Evolutionary conservation across 64 coral and sea anemone species (phyloP), one percentile per base, ranked within the genome.

Genomic region (Montipora foliosa): DNA sequence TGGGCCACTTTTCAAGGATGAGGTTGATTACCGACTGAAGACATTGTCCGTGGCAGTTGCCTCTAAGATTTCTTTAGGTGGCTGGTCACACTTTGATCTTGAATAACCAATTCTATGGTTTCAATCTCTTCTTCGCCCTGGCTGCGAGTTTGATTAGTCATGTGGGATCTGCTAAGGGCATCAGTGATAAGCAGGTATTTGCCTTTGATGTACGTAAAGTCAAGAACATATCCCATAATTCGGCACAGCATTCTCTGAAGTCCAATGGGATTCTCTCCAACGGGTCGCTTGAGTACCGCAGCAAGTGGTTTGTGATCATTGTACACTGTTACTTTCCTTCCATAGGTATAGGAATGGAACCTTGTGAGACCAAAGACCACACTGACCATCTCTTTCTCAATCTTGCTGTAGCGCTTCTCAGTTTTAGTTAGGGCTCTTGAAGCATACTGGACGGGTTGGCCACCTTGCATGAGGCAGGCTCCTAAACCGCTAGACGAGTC

Each of bases 401-500:
- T 57, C 53, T 57, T 3, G 53, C 53, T 57, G 11, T 57, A 57
- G 53, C 53, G 53, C 11, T 57, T 57, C 53, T 57, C 53, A 11
- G 53, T 57, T 57, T 57, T 4, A 25, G 71, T 79, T 47, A 87
- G 37, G 29, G 83, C 83, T 87, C 83, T 67, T 10, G 83, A 87
- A 46, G 61, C 83, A 49, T 72, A 87, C 16, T 69, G 24, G 5
- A 87, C 47, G 45, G 37, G 83, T n/a, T 87, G 83, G 14, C 25
- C 25, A 47, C 61, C 83, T 70, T 87, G 62, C 83, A 74, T 87
- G 24, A 74, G 60, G 47, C 83, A 87, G 7, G 61, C 83, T 87
- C 83, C 83, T 87, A 87, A 48, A 15, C 64, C 61, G 45, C 75
- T 89, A 12, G 87, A 89, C 6, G 87, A 89, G 3, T 75, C 87